Evolutionary conservation across 2,113 vertebrate genomes (phyloP).

Genomic region (Bombycilla garrulus): DNA sequence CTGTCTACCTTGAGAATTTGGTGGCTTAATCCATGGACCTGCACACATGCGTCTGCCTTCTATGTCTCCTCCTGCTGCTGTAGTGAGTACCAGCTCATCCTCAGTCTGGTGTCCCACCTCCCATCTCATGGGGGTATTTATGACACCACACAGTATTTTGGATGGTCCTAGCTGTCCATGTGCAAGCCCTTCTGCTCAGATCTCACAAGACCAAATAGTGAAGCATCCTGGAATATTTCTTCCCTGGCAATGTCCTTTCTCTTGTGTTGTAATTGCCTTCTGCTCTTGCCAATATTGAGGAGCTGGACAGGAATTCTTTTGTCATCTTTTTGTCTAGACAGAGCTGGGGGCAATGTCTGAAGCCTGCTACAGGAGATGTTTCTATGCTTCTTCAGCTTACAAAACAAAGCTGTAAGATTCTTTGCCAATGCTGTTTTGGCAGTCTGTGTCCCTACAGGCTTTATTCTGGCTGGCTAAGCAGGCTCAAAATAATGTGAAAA

Average conservation of each 20-base stretch:
- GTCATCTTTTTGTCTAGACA: conserved; percentile 51
- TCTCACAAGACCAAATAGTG: neutral
- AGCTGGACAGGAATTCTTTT: neutral
- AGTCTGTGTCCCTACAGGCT: neutral
- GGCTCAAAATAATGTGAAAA: neutral
- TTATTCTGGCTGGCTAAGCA: neutral
- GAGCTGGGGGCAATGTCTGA: neutral
- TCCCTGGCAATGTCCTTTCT: neutral
- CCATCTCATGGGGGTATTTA: rapidly evolving
- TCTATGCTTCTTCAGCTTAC: neutral
- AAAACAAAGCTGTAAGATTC: neutral
- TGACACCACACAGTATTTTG: neutral
- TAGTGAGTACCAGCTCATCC: neutral
- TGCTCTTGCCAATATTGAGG: neutral
- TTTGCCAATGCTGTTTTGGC: neutral
- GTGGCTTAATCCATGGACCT: neutral
- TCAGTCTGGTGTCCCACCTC: neutral
- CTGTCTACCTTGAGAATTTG: neutral
- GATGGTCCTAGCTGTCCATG: neutral
- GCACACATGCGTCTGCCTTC: neutral
- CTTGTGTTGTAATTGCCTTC: neutral
- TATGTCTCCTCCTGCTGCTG: neutral
- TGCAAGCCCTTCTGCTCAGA: neutral
- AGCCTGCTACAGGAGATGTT: neutral
- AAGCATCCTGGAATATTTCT: neutral